phyloP scores from a whole-genome alignment of 2,888 invertebrate genomes.

The Mantis religiosa region DNA sequence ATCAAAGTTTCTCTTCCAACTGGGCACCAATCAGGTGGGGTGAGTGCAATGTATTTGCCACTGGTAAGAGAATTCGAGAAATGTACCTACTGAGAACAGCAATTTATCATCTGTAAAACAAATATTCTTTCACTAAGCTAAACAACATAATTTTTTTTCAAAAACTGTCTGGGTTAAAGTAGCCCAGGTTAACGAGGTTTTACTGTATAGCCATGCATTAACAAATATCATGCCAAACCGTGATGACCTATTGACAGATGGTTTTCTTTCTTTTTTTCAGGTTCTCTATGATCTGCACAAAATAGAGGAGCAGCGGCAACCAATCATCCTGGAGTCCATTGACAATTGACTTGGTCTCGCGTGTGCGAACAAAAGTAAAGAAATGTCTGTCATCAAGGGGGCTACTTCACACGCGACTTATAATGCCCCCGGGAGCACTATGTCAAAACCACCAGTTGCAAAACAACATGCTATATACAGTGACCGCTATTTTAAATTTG shows the following conservation, averaged over 20 bases:
- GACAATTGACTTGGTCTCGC: conserved; percentile 44
- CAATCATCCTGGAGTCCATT: conserved; percentile 35
- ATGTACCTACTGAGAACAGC: too few species aligned
- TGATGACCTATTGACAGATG: not conserved
- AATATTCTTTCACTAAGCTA: too few species aligned
- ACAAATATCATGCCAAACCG: not conserved
- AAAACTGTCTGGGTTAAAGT: too few species aligned
- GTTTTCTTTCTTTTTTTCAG: conserved; percentile 37
- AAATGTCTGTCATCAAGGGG: conserved; percentile 6
- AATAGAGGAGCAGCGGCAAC: conserved; percentile 43
- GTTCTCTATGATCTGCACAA: conserved; percentile 55
- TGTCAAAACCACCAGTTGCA: not conserved
- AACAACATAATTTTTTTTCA: too few species aligned
- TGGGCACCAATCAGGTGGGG: too few species aligned
- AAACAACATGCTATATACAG: conserved; percentile 48
- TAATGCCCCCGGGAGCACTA: not conserved
- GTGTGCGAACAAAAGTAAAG: conserved; percentile 17
- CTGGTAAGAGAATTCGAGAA: too few species aligned
- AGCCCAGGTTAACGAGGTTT: too few species aligned
- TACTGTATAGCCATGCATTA: too few species aligned
- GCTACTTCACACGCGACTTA: conserved; percentile 18
- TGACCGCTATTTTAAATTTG: conserved; percentile 46
- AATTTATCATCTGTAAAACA: too few species aligned
- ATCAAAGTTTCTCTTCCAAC: too few species aligned
- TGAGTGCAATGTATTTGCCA: too few species aligned